These are phyloP conservation scores for Chaetogeoica ovagalla DNA, from an alignment of 2,888 invertebrate genomes.

Conservation along the genomic window DNA sequence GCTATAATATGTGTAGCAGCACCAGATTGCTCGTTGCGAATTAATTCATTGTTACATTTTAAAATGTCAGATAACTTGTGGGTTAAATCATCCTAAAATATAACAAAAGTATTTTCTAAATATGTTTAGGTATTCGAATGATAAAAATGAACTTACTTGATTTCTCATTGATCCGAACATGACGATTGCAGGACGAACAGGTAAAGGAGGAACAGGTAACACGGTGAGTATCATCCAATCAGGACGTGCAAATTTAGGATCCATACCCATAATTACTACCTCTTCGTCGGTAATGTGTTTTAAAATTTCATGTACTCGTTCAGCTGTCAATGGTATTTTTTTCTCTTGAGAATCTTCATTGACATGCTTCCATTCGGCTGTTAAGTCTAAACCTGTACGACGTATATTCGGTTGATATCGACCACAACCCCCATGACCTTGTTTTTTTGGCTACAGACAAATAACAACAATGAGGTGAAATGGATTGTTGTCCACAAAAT, in stretches of 20 bases:
- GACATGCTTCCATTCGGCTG: conserved; percentile 97
- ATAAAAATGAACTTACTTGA: conserved; percentile 61
- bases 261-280: conserved; percentile 90
- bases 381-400: conserved; percentile 85
- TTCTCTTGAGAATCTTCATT: conserved; percentile 98
- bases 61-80: conserved; percentile 98
- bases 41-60: conserved; percentile 94
- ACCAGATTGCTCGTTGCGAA: conserved; percentile 92
- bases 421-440: conserved; percentile 94
- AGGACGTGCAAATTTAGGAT: conserved; percentile 94
- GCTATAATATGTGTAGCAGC: conserved; percentile 96
- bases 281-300: conserved; percentile 78
- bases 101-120: conserved; percentile 7
- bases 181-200: conserved; percentile 95
- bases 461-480: not conserved
- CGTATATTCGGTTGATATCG: conserved; percentile 94
- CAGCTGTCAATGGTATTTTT: conserved; percentile 90
- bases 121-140: not conserved
- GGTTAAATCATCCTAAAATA: conserved; percentile 89
- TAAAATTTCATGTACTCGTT: conserved; percentile 92
- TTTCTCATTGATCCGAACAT: conserved; percentile 99
- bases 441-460: conserved; percentile 63
- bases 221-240: conserved; percentile 99
- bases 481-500: not conserved
- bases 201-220: conserved; percentile 93